Evolutionary conservation across 2,113 vertebrate species (phyloP), one percentile per base, ranked within the genome.

Genomic region (Lophotis ruficrista): DNA sequence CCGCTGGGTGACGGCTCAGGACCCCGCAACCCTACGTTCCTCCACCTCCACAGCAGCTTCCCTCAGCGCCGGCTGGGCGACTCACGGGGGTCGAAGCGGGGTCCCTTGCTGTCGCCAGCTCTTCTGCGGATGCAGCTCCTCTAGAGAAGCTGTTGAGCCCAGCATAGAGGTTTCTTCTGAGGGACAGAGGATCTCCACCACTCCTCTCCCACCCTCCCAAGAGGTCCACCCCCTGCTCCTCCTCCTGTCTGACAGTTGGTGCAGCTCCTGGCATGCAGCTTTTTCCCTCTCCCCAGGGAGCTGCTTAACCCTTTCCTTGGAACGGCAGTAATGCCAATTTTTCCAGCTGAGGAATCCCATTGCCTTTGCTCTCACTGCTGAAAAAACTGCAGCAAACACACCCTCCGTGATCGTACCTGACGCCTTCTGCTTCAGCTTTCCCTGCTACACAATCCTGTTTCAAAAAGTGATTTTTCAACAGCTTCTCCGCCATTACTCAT

Each of bases 151-250:
- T 79, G 19, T 0, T 4, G 56, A 64, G 73, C 45, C 81, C 65
- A 73, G 3, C 5, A 71, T 43, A 65, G 14, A 87, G 37, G 27
- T 20, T 95, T 41, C 48, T 89, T 47, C 48, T 51, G 87, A n/a
- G n/a, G 82, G 68, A 62, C 16, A 5, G 17, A 31, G 62, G 10
- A 80, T 71, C 73, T 72, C 41, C 0, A 2, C 57, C 57, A 87
- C 75, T 93, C 65, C 81, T 76, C 94, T 70, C 15, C 73, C 89
- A 93, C 37, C 79, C 90, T 88, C 66, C 28, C 68, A 31, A 30
- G 78, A 90, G 93, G 79, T 90, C 96, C 96, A 93, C 88, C 94
- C 93, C 82, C 90, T 92, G 94, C 96, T 96, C 96, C 96, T 96
- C 96, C 94, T 96, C 93, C 27, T 5, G 68, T 8, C 72, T 75